phyloP scores from a whole-genome alignment of 1,140 invertebrate genomes.

The Cheumatopsyche charites region DNA sequence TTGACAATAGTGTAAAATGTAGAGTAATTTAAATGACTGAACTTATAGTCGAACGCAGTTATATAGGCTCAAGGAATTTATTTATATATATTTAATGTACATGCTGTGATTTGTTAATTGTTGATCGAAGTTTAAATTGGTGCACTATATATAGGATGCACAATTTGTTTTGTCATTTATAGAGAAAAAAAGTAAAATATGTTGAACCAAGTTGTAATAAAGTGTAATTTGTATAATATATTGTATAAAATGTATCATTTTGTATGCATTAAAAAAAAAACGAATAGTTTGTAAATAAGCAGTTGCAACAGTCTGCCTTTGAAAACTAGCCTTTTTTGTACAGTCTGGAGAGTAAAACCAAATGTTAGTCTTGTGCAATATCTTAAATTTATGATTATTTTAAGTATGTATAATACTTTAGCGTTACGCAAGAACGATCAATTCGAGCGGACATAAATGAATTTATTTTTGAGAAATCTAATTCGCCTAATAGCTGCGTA shows the following conservation, averaged over 20 bases:
- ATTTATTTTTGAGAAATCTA: no score
- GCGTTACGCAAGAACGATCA: no score
- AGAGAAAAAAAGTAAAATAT: no score
- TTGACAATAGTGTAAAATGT: conserved; percentile 16
- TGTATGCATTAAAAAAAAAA: conserved; percentile 3
- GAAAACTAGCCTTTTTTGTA: conserved; percentile 46
- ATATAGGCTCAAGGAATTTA: conserved; percentile 27
- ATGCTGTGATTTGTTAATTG: conserved; percentile 44
- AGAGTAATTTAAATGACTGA: conserved; percentile 24
- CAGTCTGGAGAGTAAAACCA: conserved; percentile 44
- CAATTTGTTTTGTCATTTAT: conserved; percentile 24
- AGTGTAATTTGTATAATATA: conserved; percentile 14
- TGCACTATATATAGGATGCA: conserved; percentile 32
- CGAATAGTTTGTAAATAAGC: conserved; percentile 37
- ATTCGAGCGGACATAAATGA: no score
- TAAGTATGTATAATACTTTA: no score
- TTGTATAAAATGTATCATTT: conserved; percentile 31
- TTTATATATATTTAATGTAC: conserved; percentile 36
- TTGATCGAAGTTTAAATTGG: conserved; percentile 31
- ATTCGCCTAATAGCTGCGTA: no score
- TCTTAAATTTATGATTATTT: not conserved
- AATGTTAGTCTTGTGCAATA: conserved; percentile 50
- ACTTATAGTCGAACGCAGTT: conserved; percentile 5
- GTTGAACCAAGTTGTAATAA: conserved; percentile 28
- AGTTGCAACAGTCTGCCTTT: conserved; percentile 46